These are phyloP conservation scores for Trinectes maculatus DNA, from an alignment of 2,113 vertebrate genomes.

Conservation along the genomic window DNA sequence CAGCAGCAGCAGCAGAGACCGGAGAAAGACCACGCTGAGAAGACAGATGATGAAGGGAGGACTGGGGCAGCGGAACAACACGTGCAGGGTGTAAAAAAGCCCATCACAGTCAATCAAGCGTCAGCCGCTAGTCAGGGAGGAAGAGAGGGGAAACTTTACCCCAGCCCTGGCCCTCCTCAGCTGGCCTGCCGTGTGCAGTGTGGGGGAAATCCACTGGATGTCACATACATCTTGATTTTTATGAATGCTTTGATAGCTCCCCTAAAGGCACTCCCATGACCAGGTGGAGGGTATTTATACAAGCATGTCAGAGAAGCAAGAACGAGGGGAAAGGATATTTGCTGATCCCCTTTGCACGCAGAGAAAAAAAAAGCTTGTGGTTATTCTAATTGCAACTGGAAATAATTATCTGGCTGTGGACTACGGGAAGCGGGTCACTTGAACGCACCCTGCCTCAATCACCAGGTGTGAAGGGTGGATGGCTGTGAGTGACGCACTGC, in stretches of 20 bases:
- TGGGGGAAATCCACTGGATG: constrained; percentile 74
- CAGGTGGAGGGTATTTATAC: constrained; percentile 81
- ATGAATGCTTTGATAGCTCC: constrained; percentile 81
- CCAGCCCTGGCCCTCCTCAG: constrained; percentile 66
- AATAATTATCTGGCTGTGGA: constrained; percentile 79
- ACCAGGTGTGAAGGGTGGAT: constrained; percentile 72
- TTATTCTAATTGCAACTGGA: constrained; percentile 82
- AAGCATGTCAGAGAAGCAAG: constrained; percentile 74
- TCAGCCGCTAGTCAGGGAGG: constrained; percentile 68
- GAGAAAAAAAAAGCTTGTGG: constrained; percentile 45
- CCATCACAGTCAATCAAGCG: constrained; percentile 81
- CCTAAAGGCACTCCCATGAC: constrained; percentile 75
- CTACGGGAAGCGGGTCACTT: constrained; percentile 72
- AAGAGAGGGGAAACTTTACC: constrained; percentile 75
- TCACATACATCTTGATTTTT: constrained; percentile 82
- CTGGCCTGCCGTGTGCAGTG: constrained; percentile 67
- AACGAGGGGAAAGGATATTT: constrained; percentile 64
- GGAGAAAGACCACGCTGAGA: constrained; percentile 63
- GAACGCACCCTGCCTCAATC: constrained; percentile 59
- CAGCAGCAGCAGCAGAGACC: constrained; percentile 45
- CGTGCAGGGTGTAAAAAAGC: constrained; percentile 74
- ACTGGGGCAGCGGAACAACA: constrained; percentile 72
- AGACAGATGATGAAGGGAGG: constrained; percentile 62
- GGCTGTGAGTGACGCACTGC: constrained; percentile 63
- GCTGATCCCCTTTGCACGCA: constrained; percentile 66